These are phyloP conservation scores for Oasisia sp. DNA, from an alignment of 2,888 invertebrate genomes.

Conservation along the genomic window DNA sequence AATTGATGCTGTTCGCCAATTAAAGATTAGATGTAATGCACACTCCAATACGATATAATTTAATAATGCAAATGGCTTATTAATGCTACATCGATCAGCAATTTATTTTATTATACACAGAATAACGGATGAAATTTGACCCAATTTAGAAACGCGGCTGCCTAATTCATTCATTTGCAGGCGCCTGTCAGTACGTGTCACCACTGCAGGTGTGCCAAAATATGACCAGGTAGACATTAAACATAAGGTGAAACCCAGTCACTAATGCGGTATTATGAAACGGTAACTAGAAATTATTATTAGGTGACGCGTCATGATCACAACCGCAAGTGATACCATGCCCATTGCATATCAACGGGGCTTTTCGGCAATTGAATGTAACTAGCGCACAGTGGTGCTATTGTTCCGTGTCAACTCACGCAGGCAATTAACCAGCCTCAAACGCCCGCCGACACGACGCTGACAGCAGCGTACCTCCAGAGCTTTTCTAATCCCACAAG, in stretches of 20 bases:
- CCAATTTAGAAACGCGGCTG: neutral
- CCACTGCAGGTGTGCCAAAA: neutral
- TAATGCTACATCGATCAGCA: neutral
- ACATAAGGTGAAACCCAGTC: neutral
- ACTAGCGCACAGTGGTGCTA: neutral
- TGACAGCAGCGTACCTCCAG: neutral
- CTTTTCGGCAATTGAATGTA: slow-evolving; percentile 17
- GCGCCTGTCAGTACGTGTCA: neutral
- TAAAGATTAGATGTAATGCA: neutral
- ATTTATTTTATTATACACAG: neutral
- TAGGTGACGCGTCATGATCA: neutral
- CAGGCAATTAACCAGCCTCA: neutral
- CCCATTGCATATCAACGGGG: neutral
- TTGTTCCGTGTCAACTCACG: neutral
- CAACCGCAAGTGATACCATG: neutral
- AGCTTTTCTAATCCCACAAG: neutral
- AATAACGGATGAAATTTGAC: neutral
- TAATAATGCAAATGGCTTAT: too few relatives aligned
- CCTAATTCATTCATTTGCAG: neutral
- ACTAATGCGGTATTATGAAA: neutral
- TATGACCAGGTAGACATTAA: neutral
- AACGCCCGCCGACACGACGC: neutral
- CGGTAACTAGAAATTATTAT: neutral
- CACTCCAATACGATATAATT: neutral
- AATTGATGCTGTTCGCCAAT: neutral